A percentile compares a stretch with the other conserved stretches of the same genome.
Evolutionary conservation across 2,888 invertebrate genomes (phyloP).

Genomic region (Lycaena phlaeas): DNA sequence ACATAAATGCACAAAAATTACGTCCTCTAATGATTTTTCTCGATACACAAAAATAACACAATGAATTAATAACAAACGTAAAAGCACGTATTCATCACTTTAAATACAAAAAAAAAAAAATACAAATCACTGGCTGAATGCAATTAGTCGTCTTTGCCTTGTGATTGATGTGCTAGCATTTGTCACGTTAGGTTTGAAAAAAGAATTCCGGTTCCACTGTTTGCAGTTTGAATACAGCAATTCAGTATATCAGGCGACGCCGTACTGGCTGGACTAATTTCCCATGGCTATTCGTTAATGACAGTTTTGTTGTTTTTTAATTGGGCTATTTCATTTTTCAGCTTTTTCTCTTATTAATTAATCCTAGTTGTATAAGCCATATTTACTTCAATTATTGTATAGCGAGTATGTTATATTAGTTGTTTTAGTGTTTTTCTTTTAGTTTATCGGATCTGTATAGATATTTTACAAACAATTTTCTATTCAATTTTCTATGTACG

Average conservation of each 20-base stretch:
- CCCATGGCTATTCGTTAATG: background rate
- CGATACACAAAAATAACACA: too few relatives aligned
- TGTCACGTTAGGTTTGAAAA: constrained; percentile 8
- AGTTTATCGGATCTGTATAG: too few relatives aligned
- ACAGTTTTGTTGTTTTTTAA: background rate
- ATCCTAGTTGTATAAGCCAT: too few relatives aligned
- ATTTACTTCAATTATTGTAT: too few relatives aligned
- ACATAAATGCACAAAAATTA: too few relatives aligned
- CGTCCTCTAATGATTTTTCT: too few relatives aligned
- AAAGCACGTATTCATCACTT: constrained; percentile 1
- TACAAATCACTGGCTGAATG: constrained; percentile 5
- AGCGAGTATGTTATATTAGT: too few relatives aligned
- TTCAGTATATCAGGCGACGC: background rate
- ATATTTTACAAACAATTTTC: too few relatives aligned
- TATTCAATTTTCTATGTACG: too few relatives aligned
- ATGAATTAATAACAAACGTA: constrained; percentile 4
- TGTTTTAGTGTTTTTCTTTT: too few relatives aligned
- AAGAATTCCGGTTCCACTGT: background rate
- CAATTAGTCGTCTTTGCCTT: constrained; percentile 4
- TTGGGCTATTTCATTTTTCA: too few relatives aligned
- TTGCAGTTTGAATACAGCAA: background rate
- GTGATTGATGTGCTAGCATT: constrained; percentile 9
- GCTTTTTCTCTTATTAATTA: too few relatives aligned
- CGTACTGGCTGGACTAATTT: background rate
- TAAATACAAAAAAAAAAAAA: constrained; percentile 4